Conservation (phyloP, 2,888 invertebrate genomes). For the Acronicta alni region DNA sequence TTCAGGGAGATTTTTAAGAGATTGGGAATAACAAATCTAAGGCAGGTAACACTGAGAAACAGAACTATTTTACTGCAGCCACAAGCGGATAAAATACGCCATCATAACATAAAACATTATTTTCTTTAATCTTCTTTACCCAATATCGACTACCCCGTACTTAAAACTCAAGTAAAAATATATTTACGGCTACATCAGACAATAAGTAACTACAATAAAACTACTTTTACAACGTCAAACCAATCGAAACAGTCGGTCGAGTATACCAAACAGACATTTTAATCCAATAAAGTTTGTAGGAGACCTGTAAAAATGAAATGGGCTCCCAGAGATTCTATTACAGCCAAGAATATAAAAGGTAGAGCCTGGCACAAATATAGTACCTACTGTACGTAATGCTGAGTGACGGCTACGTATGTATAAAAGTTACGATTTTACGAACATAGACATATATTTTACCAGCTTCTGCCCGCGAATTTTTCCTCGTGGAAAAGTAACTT, state of each 20-base stretch:
- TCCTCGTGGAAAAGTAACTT: too few species aligned
- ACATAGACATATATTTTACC: too few species aligned
- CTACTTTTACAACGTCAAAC: constrained; percentile 5
- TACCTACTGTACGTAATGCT: constrained; percentile 27
- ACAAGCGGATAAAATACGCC: too few species aligned
- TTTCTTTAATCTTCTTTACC: too few species aligned
- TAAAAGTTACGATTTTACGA: constrained; percentile 6
- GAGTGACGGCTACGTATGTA: constrained; percentile 7
- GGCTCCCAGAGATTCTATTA: constrained; percentile 51
- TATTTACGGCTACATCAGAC: constrained; percentile 12
- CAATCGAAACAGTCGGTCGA: constrained; percentile 18
- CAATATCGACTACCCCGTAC: neutral
- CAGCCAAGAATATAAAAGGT: constrained; percentile 30
- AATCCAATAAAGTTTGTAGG: constrained; percentile 51
- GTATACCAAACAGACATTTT: constrained; percentile 42
- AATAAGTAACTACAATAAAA: constrained; percentile 8
- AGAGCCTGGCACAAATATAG: constrained; percentile 10
- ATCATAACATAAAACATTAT: too few species aligned
- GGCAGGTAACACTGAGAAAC: too few species aligned
- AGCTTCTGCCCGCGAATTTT: too few species aligned
- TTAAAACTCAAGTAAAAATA: constrained; percentile 8
- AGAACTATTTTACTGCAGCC: too few species aligned
- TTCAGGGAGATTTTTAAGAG: too few species aligned
- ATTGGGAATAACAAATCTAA: too few species aligned
- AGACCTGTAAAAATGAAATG: constrained; percentile 49